A percentile compares a stretch with the other conserved stretches of the same genome.
Conservation (phyloP, 2,113 vertebrate genomes). For the Poecilia latipinna region DNA sequence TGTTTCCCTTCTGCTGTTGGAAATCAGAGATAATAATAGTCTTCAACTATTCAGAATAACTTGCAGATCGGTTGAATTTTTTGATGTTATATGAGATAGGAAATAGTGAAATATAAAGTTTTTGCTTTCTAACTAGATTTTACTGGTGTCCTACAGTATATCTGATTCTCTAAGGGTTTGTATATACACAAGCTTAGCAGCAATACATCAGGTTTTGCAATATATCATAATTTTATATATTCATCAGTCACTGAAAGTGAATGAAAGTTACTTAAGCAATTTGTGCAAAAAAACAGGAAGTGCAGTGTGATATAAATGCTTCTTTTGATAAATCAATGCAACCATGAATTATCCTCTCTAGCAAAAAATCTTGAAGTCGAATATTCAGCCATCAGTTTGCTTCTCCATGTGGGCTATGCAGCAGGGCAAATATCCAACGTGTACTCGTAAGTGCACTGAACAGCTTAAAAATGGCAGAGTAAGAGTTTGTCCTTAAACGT, state of each 20-base stretch:
- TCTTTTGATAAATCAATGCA: background rate
- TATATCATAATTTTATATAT: background rate
- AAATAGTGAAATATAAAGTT: no score
- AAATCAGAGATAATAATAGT: background rate
- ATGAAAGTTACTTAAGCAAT: background rate
- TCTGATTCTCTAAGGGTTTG: no score
- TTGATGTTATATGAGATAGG: no score
- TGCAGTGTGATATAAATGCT: background rate
- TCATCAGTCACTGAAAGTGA: background rate
- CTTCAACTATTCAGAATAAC: background rate
- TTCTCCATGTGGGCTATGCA: background rate
- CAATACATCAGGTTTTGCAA: no score
- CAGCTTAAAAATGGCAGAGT: no score
- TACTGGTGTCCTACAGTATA: background rate
- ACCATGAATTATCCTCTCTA: background rate
- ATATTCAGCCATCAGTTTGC: background rate
- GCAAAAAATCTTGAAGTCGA: no score
- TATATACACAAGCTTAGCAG: background rate
- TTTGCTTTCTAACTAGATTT: background rate
- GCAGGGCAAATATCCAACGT: background rate
- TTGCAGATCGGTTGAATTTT: no score
- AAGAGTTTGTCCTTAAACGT: no score
- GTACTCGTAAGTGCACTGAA: no score
- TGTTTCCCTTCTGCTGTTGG: background rate
- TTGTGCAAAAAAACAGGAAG: background rate